Evolutionary conservation across 2,888 invertebrate species (phyloP).

Genomic region (Callinectes sapidus): DNA sequence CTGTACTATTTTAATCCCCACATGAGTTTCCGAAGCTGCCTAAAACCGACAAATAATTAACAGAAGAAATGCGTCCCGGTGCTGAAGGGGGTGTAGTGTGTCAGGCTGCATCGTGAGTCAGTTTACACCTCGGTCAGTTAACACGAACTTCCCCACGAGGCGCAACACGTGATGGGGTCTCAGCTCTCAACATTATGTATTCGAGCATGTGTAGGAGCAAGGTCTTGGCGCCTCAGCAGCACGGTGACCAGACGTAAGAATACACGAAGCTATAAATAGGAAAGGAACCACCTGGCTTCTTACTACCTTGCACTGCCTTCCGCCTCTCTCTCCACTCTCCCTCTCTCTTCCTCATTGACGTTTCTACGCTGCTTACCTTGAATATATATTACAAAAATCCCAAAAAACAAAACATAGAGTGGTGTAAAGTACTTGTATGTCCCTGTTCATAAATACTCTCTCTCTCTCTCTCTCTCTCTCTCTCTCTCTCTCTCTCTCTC

Average conservation of each 20-base stretch:
- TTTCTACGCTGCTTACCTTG: background rate
- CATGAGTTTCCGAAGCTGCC: too few species aligned
- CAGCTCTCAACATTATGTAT: background rate
- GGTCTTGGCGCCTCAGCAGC: slow-evolving; percentile 5
- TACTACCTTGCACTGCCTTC: background rate
- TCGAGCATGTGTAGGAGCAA: background rate
- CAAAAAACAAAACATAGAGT: background rate
- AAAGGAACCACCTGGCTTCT: background rate
- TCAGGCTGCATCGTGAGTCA: too few species aligned
- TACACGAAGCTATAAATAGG: background rate
- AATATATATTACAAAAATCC: too few species aligned
- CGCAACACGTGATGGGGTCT: background rate
- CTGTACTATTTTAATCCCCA: too few species aligned
- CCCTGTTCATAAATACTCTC: too few species aligned
- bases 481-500: background rate
- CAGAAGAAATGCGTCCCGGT: too few species aligned
- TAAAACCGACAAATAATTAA: too few species aligned
- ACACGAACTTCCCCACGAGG: background rate
- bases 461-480: too few species aligned
- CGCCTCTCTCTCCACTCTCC: background rate
- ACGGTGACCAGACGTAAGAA: background rate
- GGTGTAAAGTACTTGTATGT: too few species aligned
- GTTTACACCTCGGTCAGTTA: background rate
- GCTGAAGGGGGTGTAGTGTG: too few species aligned
- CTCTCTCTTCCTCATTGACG: background rate